Conservation (phyloP, 2,113 vertebrate species). For the Trachemys scripta region DNA sequence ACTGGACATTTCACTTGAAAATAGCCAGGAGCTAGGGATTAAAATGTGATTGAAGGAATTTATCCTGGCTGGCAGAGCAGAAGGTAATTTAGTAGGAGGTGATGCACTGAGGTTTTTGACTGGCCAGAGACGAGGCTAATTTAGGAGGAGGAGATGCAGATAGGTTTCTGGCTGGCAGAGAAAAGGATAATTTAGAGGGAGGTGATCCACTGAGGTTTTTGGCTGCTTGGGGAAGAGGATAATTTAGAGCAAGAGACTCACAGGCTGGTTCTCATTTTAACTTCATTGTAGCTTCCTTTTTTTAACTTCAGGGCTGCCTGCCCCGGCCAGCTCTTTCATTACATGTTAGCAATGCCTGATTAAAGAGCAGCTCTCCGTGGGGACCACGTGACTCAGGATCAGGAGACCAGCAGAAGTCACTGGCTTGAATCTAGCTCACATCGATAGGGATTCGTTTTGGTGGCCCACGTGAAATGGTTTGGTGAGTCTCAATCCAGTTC, state of each 20-base stretch:
- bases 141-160: neutral
- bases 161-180: slow-evolving; percentile 17
- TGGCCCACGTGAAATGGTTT: neutral
- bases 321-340: neutral
- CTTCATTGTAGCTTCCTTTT: slow-evolving; percentile 9
- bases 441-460: neutral
- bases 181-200: slow-evolving; percentile 43
- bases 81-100: neutral
- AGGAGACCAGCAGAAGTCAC: neutral
- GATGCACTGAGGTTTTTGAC: neutral
- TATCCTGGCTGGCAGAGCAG: neutral
- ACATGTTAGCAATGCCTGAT: neutral
- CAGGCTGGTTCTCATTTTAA: neutral
- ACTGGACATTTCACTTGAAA: neutral
- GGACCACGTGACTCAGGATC: neutral
- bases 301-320: neutral
- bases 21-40: neutral
- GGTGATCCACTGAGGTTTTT: slow-evolving; percentile 28
- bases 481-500: neutral
- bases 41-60: neutral
- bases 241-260: neutral
- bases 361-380: neutral
- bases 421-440: accelerated
- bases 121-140: neutral
- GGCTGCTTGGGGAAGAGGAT: neutral